These are phyloP conservation scores for Eueides isabella DNA, from an alignment of 1,140 invertebrate genomes.

Conservation along the genomic window DNA sequence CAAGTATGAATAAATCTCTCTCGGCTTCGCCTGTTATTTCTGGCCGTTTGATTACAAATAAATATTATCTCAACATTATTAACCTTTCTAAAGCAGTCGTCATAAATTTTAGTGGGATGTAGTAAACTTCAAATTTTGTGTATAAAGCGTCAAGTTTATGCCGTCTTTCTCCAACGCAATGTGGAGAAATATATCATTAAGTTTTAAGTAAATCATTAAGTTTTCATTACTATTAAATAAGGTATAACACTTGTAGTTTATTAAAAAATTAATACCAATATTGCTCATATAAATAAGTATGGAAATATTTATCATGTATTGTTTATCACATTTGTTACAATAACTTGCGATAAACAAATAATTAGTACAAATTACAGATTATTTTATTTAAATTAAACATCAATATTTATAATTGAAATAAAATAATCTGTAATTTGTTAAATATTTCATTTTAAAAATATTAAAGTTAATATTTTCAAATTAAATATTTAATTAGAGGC, in stretches of 20 bases:
- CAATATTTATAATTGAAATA: no score
- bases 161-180: conserved; percentile 30
- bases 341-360: no score
- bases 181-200: background rate
- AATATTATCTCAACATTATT: conserved; percentile 20
- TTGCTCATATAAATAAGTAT: background rate
- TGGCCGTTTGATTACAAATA: conserved; percentile 18
- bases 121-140: conserved; percentile 52
- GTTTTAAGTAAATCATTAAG: background rate
- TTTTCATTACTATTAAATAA: conserved; percentile 7
- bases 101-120: conserved; percentile 53
- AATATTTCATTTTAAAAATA: no score
- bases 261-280: conserved; percentile 1
- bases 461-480: no score
- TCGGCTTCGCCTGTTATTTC: conserved; percentile 3
- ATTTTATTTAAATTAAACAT: no score
- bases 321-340: background rate
- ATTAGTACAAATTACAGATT: no score
- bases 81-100: conserved; percentile 46
- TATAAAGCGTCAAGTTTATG: conserved; percentile 54
- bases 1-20: background rate
- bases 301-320: background rate
- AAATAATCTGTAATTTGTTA: no score
- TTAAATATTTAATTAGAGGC: no score
- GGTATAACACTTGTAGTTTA: background rate